phyloP scores from a whole-genome alignment of 1,140 invertebrate genomes.

The Leptinotarsa texana region DNA sequence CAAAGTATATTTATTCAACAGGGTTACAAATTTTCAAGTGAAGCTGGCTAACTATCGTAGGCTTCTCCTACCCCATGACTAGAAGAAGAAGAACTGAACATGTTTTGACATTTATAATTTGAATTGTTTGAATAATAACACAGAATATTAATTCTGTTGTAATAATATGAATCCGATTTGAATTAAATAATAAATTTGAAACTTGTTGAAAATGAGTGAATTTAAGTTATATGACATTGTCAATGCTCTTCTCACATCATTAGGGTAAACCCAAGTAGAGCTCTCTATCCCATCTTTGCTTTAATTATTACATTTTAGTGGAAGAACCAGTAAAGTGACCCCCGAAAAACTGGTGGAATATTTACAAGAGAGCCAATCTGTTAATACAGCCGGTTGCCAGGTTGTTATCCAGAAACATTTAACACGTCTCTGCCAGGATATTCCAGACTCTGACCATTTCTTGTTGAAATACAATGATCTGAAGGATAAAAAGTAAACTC shows the following conservation, averaged over 20 bases:
- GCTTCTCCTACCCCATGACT: too few species aligned
- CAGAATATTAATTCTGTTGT: too few species aligned
- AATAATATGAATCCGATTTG: too few species aligned
- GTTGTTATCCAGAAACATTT: constrained; percentile 51
- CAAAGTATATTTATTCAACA: too few species aligned
- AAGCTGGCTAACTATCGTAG: too few species aligned
- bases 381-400: constrained; percentile 37
- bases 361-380: constrained; percentile 56
- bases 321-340: constrained; percentile 46
- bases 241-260: constrained; percentile 55
- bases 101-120: too few species aligned
- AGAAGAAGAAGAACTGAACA: too few species aligned
- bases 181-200: not conserved
- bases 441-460: constrained; percentile 56
- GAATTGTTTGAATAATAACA: too few species aligned
- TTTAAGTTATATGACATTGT: constrained; percentile 60
- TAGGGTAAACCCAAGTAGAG: constrained; percentile 53
- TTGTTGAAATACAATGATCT: constrained; percentile 60
- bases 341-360: constrained; percentile 60
- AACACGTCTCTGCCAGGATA: constrained; percentile 53
- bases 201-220: constrained; percentile 57
- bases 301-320: constrained; percentile 50
- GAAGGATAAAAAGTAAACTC: constrained; percentile 59
- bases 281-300: constrained; percentile 8
- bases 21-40: too few species aligned